Evolutionary conservation across 2,888 invertebrate species (phyloP).

Genomic region (Mycalesis mineus): DNA sequence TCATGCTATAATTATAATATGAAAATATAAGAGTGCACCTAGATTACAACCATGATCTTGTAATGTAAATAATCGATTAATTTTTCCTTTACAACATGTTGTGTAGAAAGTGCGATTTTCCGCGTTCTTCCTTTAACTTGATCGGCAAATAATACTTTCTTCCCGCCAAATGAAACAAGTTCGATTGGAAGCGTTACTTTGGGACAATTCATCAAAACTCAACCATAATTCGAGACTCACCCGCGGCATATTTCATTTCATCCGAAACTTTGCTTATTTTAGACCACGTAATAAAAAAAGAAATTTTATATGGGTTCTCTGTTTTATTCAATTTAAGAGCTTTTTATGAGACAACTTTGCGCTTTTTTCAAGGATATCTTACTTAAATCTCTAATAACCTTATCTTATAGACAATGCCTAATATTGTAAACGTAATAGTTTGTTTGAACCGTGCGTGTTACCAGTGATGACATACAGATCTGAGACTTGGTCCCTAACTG

Average conservation of each 20-base stretch:
- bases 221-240: slow-evolving; percentile 12
- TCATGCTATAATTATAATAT: too few species aligned
- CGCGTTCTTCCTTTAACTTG: slow-evolving; percentile 6
- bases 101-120: not conserved
- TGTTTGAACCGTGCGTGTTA: too few species aligned
- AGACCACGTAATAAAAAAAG: slow-evolving; percentile 2
- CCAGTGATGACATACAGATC: too few species aligned
- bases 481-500: too few species aligned
- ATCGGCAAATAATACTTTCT: slow-evolving; percentile 4
- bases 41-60: too few species aligned
- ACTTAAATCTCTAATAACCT: too few species aligned
- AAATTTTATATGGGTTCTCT: not conserved
- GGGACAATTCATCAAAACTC: slow-evolving; percentile 20
- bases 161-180: slow-evolving; percentile 14
- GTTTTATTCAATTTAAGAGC: not conserved
- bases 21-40: too few species aligned
- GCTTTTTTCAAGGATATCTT: too few species aligned
- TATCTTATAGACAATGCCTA: too few species aligned
- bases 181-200: slow-evolving; percentile 8
- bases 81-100: too few species aligned
- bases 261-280: slow-evolving; percentile 14
- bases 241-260: slow-evolving; percentile 17
- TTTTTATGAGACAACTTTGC: not conserved
- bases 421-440: too few species aligned
- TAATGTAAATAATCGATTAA: too few species aligned